phyloP scores from a whole-genome alignment of 2,888 invertebrate species.

The Ctena decussata region DNA sequence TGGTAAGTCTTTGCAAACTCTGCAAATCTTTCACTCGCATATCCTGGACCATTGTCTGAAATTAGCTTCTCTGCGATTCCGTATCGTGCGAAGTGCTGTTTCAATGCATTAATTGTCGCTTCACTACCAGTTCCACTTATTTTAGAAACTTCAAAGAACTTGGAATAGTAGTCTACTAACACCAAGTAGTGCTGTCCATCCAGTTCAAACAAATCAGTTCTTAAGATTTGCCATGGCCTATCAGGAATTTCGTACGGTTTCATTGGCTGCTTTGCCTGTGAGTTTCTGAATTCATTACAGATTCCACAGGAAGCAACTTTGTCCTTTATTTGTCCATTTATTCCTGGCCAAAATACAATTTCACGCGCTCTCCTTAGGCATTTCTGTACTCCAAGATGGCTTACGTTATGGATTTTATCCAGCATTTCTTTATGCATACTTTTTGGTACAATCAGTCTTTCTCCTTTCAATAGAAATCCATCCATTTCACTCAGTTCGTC shows the following conservation, averaged over 20 bases:
- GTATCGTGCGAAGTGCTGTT: neutral
- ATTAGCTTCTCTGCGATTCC: neutral
- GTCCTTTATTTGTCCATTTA: neutral
- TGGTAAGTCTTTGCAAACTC: constrained; percentile 7
- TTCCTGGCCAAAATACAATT: neutral
- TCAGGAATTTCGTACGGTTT: neutral
- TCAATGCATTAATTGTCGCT: neutral
- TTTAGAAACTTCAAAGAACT: constrained; percentile 62
- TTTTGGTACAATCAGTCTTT: constrained; percentile 47
- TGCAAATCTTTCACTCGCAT: neutral
- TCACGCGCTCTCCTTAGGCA: neutral
- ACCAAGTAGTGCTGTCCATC: constrained; percentile 26
- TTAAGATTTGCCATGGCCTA: neutral
- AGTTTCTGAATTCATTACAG: neutral
- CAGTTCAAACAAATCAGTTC: neutral
- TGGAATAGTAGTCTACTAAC: constrained; percentile 51
- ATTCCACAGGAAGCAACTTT: neutral
- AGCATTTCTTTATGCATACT: constrained; percentile 38
- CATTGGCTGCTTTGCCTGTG: neutral
- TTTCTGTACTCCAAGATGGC: constrained; percentile 14
- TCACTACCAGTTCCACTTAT: neutral
- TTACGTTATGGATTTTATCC: constrained; percentile 21
- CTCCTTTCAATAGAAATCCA: constrained; percentile 22
- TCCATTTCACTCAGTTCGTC: constrained; percentile 35
- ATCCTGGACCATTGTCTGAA: neutral